Evolutionary conservation across 64 coral and sea anemone species (phyloP).

Genomic region (Montipora capricornis): DNA sequence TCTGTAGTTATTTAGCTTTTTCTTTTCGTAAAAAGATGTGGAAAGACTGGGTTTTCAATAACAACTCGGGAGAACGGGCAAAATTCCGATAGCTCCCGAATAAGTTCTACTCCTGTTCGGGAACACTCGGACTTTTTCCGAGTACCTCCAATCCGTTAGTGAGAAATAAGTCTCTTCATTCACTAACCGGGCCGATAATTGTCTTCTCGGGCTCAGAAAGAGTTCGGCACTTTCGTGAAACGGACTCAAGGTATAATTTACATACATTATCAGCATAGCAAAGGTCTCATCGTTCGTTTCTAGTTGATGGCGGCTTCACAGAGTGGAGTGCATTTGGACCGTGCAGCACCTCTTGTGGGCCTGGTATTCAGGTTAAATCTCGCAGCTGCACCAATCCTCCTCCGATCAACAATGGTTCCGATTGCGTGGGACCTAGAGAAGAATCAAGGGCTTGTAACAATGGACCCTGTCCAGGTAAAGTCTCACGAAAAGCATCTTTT

Average conservation of each 20-base stretch:
- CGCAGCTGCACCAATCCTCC: slow-evolving; percentile 53
- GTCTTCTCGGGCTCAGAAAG: too few relatives aligned
- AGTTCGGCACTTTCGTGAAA: too few relatives aligned
- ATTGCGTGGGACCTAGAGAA: slow-evolving; percentile 23
- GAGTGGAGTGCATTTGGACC: slow-evolving; percentile 38
- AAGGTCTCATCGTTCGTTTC: not conserved
- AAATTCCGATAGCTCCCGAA: too few relatives aligned
- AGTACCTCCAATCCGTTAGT: too few relatives aligned
- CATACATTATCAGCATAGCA: not conserved
- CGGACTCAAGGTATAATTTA: not conserved
- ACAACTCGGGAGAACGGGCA: too few relatives aligned
- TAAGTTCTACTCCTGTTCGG: too few relatives aligned
- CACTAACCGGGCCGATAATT: too few relatives aligned
- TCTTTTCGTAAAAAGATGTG: not conserved
- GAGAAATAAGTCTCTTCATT: not conserved
- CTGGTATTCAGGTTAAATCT: slow-evolving; percentile 38
- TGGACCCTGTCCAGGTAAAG: slow-evolving; percentile 29
- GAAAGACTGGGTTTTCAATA: too few relatives aligned
- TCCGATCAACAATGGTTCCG: slow-evolving; percentile 30
- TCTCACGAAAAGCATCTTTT: too few relatives aligned
- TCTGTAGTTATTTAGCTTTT: too few relatives aligned
- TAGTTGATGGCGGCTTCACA: slow-evolving; percentile 52
- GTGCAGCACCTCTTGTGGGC: slow-evolving; percentile 59
- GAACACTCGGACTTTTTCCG: too few relatives aligned
- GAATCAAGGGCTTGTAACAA: not conserved